Conservation (phyloP, 2,888 invertebrate genomes). For the Metallyticus violacea region DNA sequence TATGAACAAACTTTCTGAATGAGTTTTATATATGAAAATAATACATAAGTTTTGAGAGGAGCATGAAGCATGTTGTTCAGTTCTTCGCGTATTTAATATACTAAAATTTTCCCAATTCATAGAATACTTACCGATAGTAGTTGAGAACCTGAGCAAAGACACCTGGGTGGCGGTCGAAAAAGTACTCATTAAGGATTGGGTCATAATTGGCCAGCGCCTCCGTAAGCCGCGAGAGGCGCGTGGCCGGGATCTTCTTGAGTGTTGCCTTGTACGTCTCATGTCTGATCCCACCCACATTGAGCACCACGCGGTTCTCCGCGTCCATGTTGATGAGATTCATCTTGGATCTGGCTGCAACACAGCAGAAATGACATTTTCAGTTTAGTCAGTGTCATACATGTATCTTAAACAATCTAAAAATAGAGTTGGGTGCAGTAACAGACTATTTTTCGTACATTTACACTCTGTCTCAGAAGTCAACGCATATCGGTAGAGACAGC, state of each 20-base stretch:
- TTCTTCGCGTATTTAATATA: too few relatives aligned
- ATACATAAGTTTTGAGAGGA: too few relatives aligned
- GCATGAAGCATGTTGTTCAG: too few relatives aligned
- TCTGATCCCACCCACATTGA: slow-evolving; percentile 97
- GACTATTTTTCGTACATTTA: too few relatives aligned
- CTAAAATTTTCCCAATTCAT: background rate
- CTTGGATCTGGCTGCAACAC: slow-evolving; percentile 39
- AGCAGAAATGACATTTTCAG: background rate
- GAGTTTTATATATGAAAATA: too few relatives aligned
- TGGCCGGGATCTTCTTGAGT: slow-evolving; percentile 95
- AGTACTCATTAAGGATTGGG: slow-evolving; percentile 98
- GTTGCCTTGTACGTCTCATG: slow-evolving; percentile 97
- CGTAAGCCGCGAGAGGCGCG: slow-evolving; percentile 86
- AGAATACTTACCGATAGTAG: slow-evolving; percentile 74
- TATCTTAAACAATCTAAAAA: background rate
- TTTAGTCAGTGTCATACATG: background rate
- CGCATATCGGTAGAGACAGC: too few relatives aligned
- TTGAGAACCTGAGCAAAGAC: slow-evolving; percentile 96
- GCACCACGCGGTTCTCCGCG: slow-evolving; percentile 96
- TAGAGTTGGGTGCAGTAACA: background rate
- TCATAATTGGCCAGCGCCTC: slow-evolving; percentile 99
- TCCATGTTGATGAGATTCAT: slow-evolving; percentile 94
- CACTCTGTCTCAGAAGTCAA: too few relatives aligned
- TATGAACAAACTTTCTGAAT: too few relatives aligned
- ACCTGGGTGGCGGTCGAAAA: slow-evolving; percentile 97